Base-by-base conservation (phyloP, 2,888 invertebrate species). In the Melieria crassipennis region DNA sequence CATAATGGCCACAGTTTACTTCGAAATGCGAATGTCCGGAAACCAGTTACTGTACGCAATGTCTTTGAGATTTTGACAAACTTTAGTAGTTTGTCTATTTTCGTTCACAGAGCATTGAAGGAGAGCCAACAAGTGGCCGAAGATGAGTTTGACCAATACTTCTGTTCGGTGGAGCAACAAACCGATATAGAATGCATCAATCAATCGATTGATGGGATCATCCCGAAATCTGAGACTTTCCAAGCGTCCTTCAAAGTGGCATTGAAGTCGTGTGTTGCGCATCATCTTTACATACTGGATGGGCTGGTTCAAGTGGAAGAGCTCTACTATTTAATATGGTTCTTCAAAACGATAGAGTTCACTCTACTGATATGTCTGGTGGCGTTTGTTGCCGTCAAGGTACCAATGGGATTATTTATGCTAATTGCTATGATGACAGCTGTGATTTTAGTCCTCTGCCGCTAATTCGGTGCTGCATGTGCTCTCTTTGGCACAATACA, bases 321-420 rank as follows among this genome's bases (percentile, higher is more conserved):
- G 0, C 85, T 87, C 70, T 86, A 82, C 63, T 81, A 79, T 73
- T 80, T 82, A 0, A 80, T 86, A 68, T 82, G 85, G 77, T 76
- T 87, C 42, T 75, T 84, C 0, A 87, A 86, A 77, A 80, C 82
- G 10, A 77, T 81, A 1, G 80, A 84, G 65, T 80, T 83, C 0
- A 83, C 83, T 0, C 78, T 84, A 11, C 78, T 85, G 4, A 78
- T 83, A 71, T 87, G 86, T 64, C 78, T 85, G 55, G 78, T 84
- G 47, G 80, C 84, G 6, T 86, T 85, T 72, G 81, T 82, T 1
- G 79, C 80, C 5, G 83, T 83, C 1, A 85, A 85, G 73, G 86
- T 83, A 75, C 30, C 30, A 30, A 30, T 30, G 30, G 30, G 30
- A 30, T 2, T 30, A 30, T 30, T 2, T 30, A 30, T 30, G 30